Evolutionary conservation across 2,888 invertebrate species (phyloP), one percentile per base, ranked within the genome.

Genomic region (Zygogramma bicolorata): DNA sequence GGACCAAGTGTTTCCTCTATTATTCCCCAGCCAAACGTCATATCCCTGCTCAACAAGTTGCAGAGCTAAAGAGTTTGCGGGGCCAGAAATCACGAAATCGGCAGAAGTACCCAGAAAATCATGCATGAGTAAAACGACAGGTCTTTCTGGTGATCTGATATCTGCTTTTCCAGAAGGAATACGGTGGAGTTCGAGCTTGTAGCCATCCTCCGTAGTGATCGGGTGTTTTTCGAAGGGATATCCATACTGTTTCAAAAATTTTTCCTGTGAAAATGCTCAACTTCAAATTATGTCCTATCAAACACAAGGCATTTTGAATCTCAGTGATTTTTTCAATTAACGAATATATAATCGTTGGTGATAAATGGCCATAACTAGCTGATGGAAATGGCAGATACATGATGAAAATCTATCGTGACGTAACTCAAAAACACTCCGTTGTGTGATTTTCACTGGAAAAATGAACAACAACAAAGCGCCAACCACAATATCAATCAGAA

Each of bases 61-160:
- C 49, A 75, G 76, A 25, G 72, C 77, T 8, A 81, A 34, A 8
- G 77, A 73, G 46, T 72, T 75, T 7, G 75, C 68, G 6, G 76
- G 77, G 0, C 80, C 81, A 3, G 69, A 61, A 65, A 94, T 85
- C 3, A 97, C 88, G 91, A 93, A 97, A 75, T 93, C 92, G 18
- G 92, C 91, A 0, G 95, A 93, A 3, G 93, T 92, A 42, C 91
- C 91, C 22, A 95, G 84, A 0, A 97, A 86, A 0, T 96, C 94
- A 31, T 79, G 80, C 70, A 80, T 71, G n/a, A 79, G 15, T 1
- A 80, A 62, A 20, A 78, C 77, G 3, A 72, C 67, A 8, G 73
- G 70, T 75, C 62, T 77, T 7, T 62, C 38, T 25, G 34, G 38
- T 34, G 27, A 29, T 13, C 31, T 38, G 1, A 40, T 57, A 13